A percentile compares a stretch with the other conserved stretches of the same genome.
phyloP scores from a whole-genome alignment of 1,140 invertebrate genomes.

The Helicoverpa zea region DNA sequence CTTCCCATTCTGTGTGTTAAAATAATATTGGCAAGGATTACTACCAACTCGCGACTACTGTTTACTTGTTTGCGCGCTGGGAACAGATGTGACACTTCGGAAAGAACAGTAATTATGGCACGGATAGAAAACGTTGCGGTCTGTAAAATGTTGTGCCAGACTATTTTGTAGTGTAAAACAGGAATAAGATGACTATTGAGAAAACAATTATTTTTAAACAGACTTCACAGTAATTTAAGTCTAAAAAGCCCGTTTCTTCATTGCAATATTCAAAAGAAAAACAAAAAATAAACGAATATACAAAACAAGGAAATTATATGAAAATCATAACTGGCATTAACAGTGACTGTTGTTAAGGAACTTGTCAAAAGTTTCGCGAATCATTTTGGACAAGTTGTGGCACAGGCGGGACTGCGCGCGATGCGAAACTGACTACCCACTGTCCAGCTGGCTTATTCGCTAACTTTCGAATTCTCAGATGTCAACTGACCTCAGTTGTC shows the following conservation, averaged over 20 bases:
- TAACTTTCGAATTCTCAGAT: no score
- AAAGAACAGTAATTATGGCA: constrained; percentile 31
- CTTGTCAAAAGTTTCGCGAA: constrained; percentile 59
- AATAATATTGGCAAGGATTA: constrained; percentile 69
- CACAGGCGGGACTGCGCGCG: constrained; percentile 36
- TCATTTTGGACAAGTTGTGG: constrained; percentile 45
- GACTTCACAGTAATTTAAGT: no score
- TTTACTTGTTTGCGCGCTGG: constrained; percentile 19
- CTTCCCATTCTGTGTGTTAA: constrained; percentile 70
- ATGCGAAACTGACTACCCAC: constrained; percentile 32
- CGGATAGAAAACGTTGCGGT: not conserved
- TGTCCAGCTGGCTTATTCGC: no score
- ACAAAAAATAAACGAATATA: no score
- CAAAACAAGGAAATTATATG: not conserved
- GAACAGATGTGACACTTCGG: constrained; percentile 22
- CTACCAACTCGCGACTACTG: constrained; percentile 33
- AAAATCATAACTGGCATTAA: constrained; percentile 53
- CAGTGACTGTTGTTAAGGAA: constrained; percentile 50
- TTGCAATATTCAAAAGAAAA: no score
- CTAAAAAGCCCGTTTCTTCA: no score
- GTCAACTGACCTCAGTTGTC: no score
- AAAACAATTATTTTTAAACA: not conserved
- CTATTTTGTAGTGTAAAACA: no score
- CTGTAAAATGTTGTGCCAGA: not conserved
- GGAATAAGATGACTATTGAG: not conserved